Conservation (phyloP, 37 sponge, comb jelly and placozoan genomes). For the Aphrocallistes beatrix region DNA sequence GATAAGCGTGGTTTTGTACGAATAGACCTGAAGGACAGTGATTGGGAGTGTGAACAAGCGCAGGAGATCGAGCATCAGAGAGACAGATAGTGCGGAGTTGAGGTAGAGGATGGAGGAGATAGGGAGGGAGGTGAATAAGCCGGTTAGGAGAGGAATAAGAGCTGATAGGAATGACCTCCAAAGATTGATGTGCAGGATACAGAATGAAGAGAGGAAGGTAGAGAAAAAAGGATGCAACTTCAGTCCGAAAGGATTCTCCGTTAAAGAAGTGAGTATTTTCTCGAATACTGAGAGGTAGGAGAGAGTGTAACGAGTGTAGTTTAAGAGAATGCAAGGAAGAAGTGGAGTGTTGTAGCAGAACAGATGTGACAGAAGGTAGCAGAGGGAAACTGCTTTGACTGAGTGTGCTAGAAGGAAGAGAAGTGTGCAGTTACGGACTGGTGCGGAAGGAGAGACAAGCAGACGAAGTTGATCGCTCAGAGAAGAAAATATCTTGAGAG, state of each 20-base stretch:
- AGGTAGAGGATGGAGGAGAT: not conserved
- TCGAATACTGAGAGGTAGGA: not conserved
- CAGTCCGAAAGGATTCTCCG: not conserved
- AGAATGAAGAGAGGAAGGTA: slow-evolving; percentile 3
- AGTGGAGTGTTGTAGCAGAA: not conserved
- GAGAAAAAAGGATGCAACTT: not conserved
- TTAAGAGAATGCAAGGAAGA: not conserved
- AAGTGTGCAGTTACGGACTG: not conserved
- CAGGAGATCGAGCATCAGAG: not conserved
- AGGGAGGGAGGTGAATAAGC: not conserved
- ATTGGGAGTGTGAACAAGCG: not conserved
- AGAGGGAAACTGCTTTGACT: not conserved
- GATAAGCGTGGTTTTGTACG: not conserved
- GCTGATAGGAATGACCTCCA: not conserved
- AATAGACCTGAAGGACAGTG: not conserved
- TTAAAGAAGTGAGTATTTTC: not conserved
- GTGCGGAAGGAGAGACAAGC: not conserved
- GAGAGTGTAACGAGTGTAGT: not conserved
- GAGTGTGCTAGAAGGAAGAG: not conserved
- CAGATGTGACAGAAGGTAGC: not conserved
- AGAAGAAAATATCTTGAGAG: no score
- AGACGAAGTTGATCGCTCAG: no score
- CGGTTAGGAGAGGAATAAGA: not conserved
- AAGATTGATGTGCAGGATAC: not conserved
- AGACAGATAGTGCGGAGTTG: not conserved